Percentiles rank a stretch among this genome's conserved stretches.
These are phyloP conservation scores for Heterotis niloticus DNA, from an alignment of 2,113 vertebrate species.

Conservation along the genomic window DNA sequence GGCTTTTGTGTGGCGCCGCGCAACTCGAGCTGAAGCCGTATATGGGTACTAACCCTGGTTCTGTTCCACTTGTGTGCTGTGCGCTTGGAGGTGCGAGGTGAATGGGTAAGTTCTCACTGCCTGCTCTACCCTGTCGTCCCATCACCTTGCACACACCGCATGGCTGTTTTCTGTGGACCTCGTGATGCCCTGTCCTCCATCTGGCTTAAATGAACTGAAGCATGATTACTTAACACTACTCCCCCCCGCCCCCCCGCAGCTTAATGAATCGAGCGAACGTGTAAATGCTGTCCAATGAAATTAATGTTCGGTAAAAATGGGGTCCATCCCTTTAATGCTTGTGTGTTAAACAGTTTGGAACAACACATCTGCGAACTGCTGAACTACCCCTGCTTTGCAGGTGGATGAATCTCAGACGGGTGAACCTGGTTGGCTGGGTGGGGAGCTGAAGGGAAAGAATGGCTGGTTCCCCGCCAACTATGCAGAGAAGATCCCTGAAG, in stretches of 20 bases:
- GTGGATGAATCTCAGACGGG: constrained; percentile 97
- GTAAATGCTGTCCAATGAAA: too few species aligned
- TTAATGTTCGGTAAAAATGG: too few species aligned
- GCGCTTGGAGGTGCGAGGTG: constrained; percentile 89
- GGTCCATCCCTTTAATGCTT: too few species aligned
- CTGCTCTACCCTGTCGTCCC: constrained; percentile 35
- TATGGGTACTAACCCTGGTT: constrained; percentile 55
- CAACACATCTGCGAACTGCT: neutral
- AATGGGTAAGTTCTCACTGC: constrained; percentile 78
- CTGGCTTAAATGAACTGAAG: too few species aligned
- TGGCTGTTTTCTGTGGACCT: neutral
- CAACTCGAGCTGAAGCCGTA: neutral
- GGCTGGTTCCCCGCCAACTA: constrained; percentile 99
- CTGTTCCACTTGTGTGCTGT: constrained; percentile 63
- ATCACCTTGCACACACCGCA: neutral
- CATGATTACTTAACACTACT: too few species aligned
- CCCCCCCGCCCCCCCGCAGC: too few species aligned
- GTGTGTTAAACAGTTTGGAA: too few species aligned
- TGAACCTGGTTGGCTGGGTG: constrained; percentile 95
- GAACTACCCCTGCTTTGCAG: constrained; percentile 50
- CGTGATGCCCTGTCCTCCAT: too few species aligned
- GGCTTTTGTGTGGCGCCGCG: constrained; percentile 12
- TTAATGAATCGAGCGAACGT: too few species aligned
- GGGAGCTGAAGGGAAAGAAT: constrained; percentile 87
- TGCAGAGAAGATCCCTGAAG: constrained; percentile 87